These are phyloP conservation scores for Callorhinus ursinus DNA, from an alignment of 2,113 vertebrate species.

Conservation along the genomic window DNA sequence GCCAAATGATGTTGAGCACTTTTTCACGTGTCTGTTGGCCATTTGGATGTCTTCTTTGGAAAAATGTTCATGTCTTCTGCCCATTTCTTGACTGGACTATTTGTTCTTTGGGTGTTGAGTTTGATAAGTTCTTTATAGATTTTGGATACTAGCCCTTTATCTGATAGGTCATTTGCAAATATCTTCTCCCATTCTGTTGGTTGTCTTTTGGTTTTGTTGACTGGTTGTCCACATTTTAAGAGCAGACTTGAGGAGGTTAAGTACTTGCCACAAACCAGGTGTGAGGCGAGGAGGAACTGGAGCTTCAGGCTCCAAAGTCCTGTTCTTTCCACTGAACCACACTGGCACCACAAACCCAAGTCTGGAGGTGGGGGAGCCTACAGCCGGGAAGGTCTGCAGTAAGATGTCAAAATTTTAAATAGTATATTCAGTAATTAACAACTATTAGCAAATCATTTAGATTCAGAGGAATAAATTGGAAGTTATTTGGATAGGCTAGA, in stretches of 20 bases:
- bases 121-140: too few species aligned
- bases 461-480: not conserved
- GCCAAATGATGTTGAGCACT: too few species aligned
- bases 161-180: too few species aligned
- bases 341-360: not conserved
- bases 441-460: not conserved
- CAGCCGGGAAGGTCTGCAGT: not conserved
- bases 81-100: too few species aligned
- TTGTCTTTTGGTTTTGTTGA: too few species aligned
- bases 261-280: too few species aligned
- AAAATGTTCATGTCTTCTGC: too few species aligned
- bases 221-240: not conserved
- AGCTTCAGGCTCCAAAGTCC: not conserved
- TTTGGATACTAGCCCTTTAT: too few species aligned
- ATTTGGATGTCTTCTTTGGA: too few species aligned
- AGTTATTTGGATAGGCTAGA: not conserved
- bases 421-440: not conserved
- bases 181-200: too few species aligned
- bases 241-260: not conserved
- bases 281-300: not conserved
- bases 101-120: too few species aligned
- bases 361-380: not conserved
- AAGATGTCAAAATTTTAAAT: not conserved
- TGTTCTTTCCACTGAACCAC: not conserved
- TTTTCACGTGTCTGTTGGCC: too few species aligned